Conservation (phyloP, 2,888 invertebrate species). For the Operophtera brumata region DNA sequence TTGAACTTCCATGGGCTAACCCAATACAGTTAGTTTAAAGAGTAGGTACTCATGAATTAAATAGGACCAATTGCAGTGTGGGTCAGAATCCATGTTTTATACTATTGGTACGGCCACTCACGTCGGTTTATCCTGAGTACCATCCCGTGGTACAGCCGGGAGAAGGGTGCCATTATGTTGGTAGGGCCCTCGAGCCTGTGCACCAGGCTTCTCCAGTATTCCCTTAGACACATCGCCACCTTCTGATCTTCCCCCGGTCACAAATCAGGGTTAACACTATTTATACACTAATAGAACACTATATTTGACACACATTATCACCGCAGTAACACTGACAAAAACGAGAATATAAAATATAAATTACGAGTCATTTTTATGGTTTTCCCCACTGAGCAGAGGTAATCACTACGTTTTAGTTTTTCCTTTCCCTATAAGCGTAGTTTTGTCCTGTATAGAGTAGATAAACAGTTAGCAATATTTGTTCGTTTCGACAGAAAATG, state of each 20-base stretch:
- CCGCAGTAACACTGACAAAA: conserved; percentile 42
- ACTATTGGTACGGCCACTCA: conserved; percentile 44
- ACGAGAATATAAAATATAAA: conserved; percentile 25
- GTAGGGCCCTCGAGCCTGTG: conserved; percentile 42
- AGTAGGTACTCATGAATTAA: too few relatives aligned
- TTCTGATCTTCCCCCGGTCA: conserved; percentile 30
- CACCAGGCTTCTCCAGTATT: conserved; percentile 52
- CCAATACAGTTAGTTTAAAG: not conserved
- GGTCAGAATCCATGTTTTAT: not conserved
- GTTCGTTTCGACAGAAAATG: conserved; percentile 28
- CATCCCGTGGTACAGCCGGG: conserved; percentile 71
- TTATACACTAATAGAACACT: conserved; percentile 59
- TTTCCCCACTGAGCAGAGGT: too few relatives aligned
- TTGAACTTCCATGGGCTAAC: not conserved
- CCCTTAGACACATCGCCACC: conserved; percentile 52
- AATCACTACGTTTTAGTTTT: too few relatives aligned
- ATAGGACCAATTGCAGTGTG: too few relatives aligned
- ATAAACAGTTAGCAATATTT: conserved; percentile 21
- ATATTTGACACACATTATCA: conserved; percentile 79
- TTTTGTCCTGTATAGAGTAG: conserved; percentile 22
- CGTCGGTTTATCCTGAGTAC: conserved; percentile 76
- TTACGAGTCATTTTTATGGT: conserved; percentile 31
- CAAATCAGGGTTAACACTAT: conserved; percentile 43
- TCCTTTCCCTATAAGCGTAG: conserved; percentile 17
- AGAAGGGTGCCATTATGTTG: conserved; percentile 69